A percentile compares a stretch with the other conserved stretches of the same genome.
Evolutionary conservation across 2,113 vertebrate species (phyloP).

Genomic region (Hepsetus odoe): DNA sequence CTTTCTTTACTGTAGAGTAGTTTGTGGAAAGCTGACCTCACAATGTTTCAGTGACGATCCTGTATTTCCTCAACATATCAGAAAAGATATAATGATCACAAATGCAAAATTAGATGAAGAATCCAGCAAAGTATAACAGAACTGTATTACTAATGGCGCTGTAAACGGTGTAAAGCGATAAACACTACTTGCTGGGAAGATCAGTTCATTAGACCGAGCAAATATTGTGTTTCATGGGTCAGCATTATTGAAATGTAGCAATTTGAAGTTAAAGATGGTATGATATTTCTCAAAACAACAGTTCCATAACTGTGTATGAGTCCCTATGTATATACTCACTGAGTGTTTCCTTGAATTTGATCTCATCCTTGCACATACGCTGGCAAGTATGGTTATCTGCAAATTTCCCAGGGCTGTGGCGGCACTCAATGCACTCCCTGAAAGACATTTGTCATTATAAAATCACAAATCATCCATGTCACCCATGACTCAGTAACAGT

Average conservation of each 20-base stretch:
- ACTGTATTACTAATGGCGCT: too few relatives aligned
- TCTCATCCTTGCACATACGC: slow-evolving; percentile 90
- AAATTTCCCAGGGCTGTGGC: slow-evolving; percentile 82
- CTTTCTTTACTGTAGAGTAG: too few relatives aligned
- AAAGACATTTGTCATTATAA: slow-evolving; percentile 6
- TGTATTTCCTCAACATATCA: too few relatives aligned
- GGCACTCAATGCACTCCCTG: slow-evolving; percentile 95
- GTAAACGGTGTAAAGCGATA: too few relatives aligned
- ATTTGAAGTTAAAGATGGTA: not conserved
- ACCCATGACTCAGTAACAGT: not conserved
- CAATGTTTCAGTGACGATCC: too few relatives aligned
- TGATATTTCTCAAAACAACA: not conserved
- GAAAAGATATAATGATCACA: too few relatives aligned
- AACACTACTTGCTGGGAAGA: too few relatives aligned
- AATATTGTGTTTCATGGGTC: not conserved
- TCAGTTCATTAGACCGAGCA: too few relatives aligned
- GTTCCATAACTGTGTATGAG: not conserved
- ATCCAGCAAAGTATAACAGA: too few relatives aligned
- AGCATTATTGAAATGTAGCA: not conserved
- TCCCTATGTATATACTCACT: slow-evolving; percentile 73
- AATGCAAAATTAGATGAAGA: too few relatives aligned
- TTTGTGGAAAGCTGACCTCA: too few relatives aligned
- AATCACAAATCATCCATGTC: not conserved
- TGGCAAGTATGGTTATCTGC: slow-evolving; percentile 95
- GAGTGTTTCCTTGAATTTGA: slow-evolving; percentile 86